Conservation (phyloP, 2,888 invertebrate species). For the Acanthosepion esculentum region DNA sequence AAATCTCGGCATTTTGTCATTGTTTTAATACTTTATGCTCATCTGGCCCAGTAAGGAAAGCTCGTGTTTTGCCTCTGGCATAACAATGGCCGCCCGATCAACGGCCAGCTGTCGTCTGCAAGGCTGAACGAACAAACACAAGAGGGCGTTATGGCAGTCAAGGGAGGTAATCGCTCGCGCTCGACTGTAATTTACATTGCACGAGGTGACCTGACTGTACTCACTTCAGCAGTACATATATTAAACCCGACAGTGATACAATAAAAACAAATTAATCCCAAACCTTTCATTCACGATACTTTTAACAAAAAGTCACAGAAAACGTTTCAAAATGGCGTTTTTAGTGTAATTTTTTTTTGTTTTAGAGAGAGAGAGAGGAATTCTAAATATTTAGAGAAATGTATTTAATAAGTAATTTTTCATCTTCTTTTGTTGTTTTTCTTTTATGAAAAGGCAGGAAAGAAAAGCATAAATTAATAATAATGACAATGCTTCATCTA, state of each 20-base stretch:
- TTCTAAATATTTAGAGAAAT: neutral
- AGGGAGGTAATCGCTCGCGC: neutral
- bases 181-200: neutral
- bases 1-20: neutral
- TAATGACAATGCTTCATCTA: neutral
- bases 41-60: neutral
- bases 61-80: neutral
- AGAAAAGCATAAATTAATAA: neutral
- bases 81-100: neutral
- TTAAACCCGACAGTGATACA: neutral
- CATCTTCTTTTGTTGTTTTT: neutral
- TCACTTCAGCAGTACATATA: neutral
- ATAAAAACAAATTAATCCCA: neutral
- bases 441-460: neutral
- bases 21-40: conserved; percentile 4
- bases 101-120: conserved; percentile 33
- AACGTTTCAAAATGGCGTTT: neutral
- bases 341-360: neutral
- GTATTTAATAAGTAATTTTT: neutral
- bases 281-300: neutral
- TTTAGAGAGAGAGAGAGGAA: neutral
- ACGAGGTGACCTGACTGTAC: neutral
- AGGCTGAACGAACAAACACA: conserved; percentile 33
- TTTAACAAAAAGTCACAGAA: neutral
- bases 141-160: neutral